Percentiles rank a stretch among this genome's conserved stretches.
phyloP scores from a whole-genome alignment of 2,888 invertebrate species.

The Latrodectus hesperus region DNA sequence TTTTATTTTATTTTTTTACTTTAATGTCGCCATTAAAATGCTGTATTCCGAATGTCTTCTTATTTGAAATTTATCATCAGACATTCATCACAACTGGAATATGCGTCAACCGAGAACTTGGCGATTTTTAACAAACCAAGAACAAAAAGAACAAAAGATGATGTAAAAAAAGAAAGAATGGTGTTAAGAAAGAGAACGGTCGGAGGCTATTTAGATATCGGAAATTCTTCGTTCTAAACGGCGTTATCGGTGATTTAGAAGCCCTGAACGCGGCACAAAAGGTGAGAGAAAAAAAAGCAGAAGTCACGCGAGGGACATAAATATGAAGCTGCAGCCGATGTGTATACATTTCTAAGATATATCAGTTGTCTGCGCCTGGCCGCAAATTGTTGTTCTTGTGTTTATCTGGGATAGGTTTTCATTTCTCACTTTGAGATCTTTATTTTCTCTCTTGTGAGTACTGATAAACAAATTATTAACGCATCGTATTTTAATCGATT shows the following conservation, averaged over 20 bases:
- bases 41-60: not conserved
- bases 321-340: constrained; percentile 27
- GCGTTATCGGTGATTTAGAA: constrained; percentile 57
- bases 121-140: not conserved
- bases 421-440: constrained; percentile 44
- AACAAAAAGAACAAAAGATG: not conserved
- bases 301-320: constrained; percentile 62
- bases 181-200: constrained; percentile 10
- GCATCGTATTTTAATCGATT: no score
- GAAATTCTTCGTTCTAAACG: constrained; percentile 47
- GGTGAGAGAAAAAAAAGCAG: constrained; percentile 38
- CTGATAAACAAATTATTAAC: no score
- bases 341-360: constrained; percentile 54
- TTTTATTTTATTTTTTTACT: not conserved
- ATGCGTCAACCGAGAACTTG: not conserved
- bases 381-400: constrained; percentile 48
- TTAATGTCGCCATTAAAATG: no score
- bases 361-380: constrained; percentile 29
- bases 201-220: constrained; percentile 64
- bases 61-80: not conserved
- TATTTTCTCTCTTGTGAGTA: not conserved
- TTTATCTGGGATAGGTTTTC: not conserved
- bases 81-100: not conserved
- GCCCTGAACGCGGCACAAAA: constrained; percentile 50
- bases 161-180: not conserved